Percentiles rank a stretch among this genome's conserved stretches.
These are phyloP conservation scores for Dromius quadrimaculatus DNA, from an alignment of 2,888 invertebrate genomes.

Conservation along the genomic window DNA sequence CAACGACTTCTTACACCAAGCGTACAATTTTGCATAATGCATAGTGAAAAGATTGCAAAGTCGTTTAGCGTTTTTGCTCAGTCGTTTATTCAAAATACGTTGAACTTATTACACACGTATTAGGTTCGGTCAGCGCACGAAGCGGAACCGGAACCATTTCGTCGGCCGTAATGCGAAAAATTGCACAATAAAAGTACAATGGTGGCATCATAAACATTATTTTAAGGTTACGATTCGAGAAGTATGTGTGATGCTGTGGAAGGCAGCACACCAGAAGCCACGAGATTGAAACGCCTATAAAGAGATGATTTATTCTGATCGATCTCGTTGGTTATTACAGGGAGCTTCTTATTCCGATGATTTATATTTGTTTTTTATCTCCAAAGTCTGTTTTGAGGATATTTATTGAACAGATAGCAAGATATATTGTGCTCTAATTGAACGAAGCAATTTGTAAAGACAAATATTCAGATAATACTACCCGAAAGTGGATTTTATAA, in stretches of 20 bases:
- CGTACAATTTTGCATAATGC: conserved; percentile 46
- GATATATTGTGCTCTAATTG: conserved; percentile 9
- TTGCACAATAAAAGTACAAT: conserved; percentile 47
- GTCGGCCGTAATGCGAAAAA: conserved; percentile 36
- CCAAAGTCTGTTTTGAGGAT: conserved; percentile 17
- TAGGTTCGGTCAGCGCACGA: conserved; percentile 37
- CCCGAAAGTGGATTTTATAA: conserved; percentile 8
- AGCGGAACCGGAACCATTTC: conserved; percentile 12
- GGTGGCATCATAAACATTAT: conserved; percentile 28
- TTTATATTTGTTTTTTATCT: conserved; percentile 19
- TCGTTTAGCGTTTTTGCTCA: conserved; percentile 36
- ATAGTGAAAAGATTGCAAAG: conserved; percentile 18
- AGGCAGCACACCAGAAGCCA: no score
- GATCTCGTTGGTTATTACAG: neutral
- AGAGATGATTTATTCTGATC: conserved; percentile 22
- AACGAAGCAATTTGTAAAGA: conserved; percentile 9
- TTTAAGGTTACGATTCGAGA: neutral
- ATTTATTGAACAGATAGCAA: conserved; percentile 16
- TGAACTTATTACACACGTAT: conserved; percentile 45
- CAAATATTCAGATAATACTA: conserved; percentile 15
- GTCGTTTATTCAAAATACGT: conserved; percentile 46
- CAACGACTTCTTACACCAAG: conserved; percentile 13
- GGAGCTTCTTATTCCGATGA: conserved; percentile 23
- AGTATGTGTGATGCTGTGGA: conserved; percentile 12
- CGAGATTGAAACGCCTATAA: conserved; percentile 38